phyloP scores from a whole-genome alignment of 2,797 vertebrate genomes.

The Leucoraja ocellata region DNA sequence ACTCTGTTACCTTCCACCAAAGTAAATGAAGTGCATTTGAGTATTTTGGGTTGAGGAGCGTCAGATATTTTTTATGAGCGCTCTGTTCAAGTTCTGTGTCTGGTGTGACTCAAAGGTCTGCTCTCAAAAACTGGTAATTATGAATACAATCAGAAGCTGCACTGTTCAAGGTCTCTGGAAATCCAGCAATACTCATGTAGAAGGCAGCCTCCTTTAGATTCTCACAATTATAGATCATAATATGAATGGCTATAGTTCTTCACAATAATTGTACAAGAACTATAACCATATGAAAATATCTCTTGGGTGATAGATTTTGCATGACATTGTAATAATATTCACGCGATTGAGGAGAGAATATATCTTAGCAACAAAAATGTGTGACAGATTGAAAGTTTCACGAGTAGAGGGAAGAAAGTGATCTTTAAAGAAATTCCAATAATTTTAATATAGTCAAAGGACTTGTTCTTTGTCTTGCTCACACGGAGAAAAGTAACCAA shows the following conservation, averaged over 20 bases:
- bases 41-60: background rate
- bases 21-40: background rate
- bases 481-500: background rate
- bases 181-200: background rate
- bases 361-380: background rate
- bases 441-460: background rate
- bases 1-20: background rate
- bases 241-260: background rate
- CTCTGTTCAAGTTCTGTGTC: background rate
- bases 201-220: background rate
- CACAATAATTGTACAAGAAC: background rate
- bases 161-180: background rate
- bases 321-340: background rate
- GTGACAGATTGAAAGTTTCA: background rate
- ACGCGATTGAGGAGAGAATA: background rate
- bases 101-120: background rate
- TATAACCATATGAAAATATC: background rate
- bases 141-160: background rate
- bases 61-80: background rate
- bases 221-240: slow-evolving; percentile 22
- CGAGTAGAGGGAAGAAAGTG: too few species aligned
- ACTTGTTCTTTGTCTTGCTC: background rate
- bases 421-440: background rate
- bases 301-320: background rate
- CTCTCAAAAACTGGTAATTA: slow-evolving; percentile 22